A percentile compares a stretch with the other conserved stretches of the same genome.
Conservation (phyloP, 2,797 vertebrate species). For the Varecia variegata region DNA sequence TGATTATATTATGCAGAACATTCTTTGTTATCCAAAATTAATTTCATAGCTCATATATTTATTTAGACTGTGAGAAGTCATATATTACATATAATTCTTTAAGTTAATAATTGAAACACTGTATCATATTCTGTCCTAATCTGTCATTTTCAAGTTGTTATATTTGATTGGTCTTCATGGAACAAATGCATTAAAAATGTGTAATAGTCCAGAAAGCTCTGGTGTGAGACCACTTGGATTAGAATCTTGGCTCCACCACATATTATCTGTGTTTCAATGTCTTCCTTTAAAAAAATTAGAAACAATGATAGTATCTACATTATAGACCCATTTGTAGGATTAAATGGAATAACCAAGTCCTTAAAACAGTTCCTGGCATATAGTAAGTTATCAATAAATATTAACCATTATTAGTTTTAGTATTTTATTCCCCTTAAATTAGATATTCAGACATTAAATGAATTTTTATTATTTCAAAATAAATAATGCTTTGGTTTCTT, state of each 20-base stretch:
- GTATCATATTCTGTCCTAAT: background rate
- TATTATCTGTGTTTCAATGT: background rate
- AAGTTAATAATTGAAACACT: background rate
- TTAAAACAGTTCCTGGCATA: background rate
- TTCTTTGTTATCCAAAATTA: background rate
- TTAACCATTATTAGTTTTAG: background rate
- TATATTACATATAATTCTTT: background rate
- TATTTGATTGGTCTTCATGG: background rate
- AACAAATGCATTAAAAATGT: background rate
- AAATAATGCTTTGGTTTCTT: background rate
- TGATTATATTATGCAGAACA: background rate
- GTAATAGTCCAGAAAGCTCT: background rate
- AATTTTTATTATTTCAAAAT: background rate
- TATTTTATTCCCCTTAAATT: background rate
- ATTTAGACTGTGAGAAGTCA: background rate
- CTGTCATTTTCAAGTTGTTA: background rate
- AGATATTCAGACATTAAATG: background rate
- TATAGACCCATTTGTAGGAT: background rate
- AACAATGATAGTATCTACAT: background rate
- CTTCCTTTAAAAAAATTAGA: background rate
- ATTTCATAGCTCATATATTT: background rate
- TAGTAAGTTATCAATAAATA: background rate
- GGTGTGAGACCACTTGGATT: accelerated
- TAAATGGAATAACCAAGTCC: background rate
- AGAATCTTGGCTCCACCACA: background rate